Evolutionary conservation across 1,140 invertebrate species (phyloP).

Genomic region (Calosoma granatense): DNA sequence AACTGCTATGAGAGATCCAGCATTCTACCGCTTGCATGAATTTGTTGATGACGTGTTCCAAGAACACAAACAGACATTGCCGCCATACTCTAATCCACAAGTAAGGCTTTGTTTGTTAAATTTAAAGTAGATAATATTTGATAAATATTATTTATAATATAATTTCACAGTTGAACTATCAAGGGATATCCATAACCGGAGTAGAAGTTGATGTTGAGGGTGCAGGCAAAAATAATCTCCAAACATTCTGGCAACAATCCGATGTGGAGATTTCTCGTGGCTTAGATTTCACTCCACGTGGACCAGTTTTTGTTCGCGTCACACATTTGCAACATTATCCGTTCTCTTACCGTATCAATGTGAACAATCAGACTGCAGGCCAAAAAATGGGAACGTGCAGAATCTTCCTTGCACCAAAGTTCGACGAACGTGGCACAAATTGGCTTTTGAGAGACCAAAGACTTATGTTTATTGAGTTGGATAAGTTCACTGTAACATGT

Average conservation of each 20-base stretch:
- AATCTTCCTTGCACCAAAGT: constrained; percentile 47
- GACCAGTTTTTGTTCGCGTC: constrained; percentile 44
- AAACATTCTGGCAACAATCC: constrained; percentile 51
- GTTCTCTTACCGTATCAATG: constrained; percentile 44
- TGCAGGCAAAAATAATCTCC: constrained; percentile 32
- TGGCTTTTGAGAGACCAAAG: constrained; percentile 41
- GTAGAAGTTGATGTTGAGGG: constrained; percentile 17
- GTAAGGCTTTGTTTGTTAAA: too few species aligned
- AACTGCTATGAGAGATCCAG: constrained; percentile 37
- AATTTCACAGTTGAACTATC: constrained; percentile 21
- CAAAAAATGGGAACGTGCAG: constrained; percentile 40
- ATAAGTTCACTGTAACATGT: constrained; percentile 43
- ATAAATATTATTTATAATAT: too few species aligned
- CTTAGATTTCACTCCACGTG: constrained; percentile 45
- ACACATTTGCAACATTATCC: constrained; percentile 54
- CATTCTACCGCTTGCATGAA: constrained; percentile 36
- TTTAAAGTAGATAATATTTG: too few species aligned
- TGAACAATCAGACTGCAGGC: constrained; percentile 29
- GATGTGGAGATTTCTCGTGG: constrained; percentile 49
- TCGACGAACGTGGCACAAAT: constrained; percentile 41
- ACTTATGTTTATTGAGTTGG: constrained; percentile 45
- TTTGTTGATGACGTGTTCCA: constrained; percentile 35
- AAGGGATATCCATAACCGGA: background rate
- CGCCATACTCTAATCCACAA: constrained; percentile 30
- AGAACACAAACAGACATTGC: constrained; percentile 30